Evolutionary conservation across 2,113 vertebrate genomes (phyloP).

Genomic region (Fregetta grallaria): DNA sequence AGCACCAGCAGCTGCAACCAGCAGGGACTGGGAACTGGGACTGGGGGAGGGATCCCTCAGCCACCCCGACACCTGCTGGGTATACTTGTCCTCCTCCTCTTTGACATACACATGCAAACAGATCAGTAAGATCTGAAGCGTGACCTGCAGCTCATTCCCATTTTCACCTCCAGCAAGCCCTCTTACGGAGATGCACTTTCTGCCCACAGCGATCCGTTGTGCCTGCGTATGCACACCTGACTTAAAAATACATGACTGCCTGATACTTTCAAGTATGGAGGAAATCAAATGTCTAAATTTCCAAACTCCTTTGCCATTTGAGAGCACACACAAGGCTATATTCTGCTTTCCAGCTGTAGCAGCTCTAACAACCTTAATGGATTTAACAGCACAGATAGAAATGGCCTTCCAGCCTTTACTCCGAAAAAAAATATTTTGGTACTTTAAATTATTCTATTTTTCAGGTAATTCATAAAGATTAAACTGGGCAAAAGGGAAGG

Average conservation of each 20-base stretch:
- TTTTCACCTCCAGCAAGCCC: neutral
- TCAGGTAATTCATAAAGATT: constrained; percentile 41
- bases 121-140: neutral
- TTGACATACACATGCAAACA: neutral
- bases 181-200: neutral
- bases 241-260: neutral
- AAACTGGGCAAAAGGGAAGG: constrained; percentile 44
- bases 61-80: neutral
- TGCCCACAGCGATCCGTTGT: neutral
- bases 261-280: neutral
- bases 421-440: neutral
- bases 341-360: constrained; percentile 2
- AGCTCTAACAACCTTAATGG: constrained; percentile 28
- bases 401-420: neutral
- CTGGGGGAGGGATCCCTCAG: neutral
- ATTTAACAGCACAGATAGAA: constrained; percentile 33
- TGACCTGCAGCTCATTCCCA: neutral
- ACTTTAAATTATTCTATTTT: constrained; percentile 19
- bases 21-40: neutral
- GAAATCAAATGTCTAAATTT: constrained; percentile 30
- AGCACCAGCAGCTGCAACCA: neutral
- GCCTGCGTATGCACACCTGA: neutral
- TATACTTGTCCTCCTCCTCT: neutral
- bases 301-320: constrained; percentile 15
- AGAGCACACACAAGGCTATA: neutral